These are phyloP conservation scores for Ladona fulva DNA, from an alignment of 1,140 invertebrate species.

Conservation along the genomic window DNA sequence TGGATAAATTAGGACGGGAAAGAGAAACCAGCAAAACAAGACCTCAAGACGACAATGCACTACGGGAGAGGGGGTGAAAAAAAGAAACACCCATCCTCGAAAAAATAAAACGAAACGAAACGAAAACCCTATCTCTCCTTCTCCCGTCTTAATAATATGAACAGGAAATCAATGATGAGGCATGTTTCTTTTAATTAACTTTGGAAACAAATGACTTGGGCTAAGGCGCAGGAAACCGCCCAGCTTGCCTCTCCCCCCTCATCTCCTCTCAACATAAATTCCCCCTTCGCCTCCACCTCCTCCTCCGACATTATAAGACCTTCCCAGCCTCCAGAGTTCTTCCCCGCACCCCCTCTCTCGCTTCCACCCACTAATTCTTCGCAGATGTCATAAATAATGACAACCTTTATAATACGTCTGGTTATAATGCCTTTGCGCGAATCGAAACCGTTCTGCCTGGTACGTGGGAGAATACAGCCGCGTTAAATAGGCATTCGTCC, in stretches of 20 bases:
- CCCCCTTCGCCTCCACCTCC: neutral
- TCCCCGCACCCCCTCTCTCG: neutral
- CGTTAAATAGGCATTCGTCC: too few relatives aligned
- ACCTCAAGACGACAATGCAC: neutral
- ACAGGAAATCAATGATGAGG: slow-evolving; percentile 15
- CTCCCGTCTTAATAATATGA: slow-evolving; percentile 11
- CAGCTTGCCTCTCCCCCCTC: neutral
- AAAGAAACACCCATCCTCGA: neutral
- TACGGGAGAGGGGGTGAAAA: neutral
- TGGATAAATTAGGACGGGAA: neutral
- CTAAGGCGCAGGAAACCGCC: neutral
- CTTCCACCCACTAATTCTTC: neutral
- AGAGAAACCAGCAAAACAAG: neutral
- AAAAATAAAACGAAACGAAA: too few relatives aligned
- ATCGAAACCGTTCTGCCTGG: neutral
- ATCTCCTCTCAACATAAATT: slow-evolving; percentile 3
- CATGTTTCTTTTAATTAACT: slow-evolving; percentile 17
- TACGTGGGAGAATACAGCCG: neutral
- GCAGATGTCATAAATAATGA: slow-evolving; percentile 7
- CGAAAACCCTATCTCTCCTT: neutral
- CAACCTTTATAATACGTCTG: neutral
- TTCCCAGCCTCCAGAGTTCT: neutral
- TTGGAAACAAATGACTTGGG: slow-evolving; percentile 14
- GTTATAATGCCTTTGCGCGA: neutral
- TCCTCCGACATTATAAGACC: neutral